Evolutionary conservation across 2,113 vertebrate genomes (phyloP), one percentile per base, ranked within the genome.

Genomic region (Paratilapia polleni): DNA sequence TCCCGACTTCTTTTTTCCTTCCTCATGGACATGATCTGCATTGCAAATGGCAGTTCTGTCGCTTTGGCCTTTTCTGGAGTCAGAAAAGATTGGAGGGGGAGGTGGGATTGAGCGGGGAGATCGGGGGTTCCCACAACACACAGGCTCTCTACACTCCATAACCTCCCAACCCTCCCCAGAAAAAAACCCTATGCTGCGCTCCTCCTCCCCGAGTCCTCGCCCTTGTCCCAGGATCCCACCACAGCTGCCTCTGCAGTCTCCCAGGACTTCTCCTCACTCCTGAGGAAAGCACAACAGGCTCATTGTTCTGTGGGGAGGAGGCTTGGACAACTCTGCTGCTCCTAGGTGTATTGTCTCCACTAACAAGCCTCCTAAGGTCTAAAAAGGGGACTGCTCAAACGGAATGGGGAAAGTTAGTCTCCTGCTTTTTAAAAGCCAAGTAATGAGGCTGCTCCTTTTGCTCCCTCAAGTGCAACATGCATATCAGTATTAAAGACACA

Each of bases 1-100:
- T 96, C 95, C 86, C 78, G 61, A 77, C 81, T 85, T 92, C 90
- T 90, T 89, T 92, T 91, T 86, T 84, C 80, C 80, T 89, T 79
- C 91, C 89, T 94, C 90, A 87, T 90, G 91, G 90, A 94, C 94
- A 91, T 89, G 92, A 96, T 96, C 96, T 96, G 96, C 95, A 97
- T 96, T 97, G 96, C 96, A 96, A 97, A 97, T 96, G 81, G 82
- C 75, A 82, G 84, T 86, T 84, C 88, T 85, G 81, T 92, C 17
- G 90, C 92, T 90, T 88, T 93, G 92, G 95, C 93, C 94, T 95
- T 95, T 96, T 93, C 88, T 91, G 87, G 90, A 94, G 93, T 94
- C 89, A 94, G 88, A 92, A 91, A 92, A 87, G 91, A 90, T 77
- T 52, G 91, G 88, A 68, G 83, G 80, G 66, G 78, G 57, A 54